Conservation (phyloP, 2,888 invertebrate genomes). For the Callimorpha dominula region DNA sequence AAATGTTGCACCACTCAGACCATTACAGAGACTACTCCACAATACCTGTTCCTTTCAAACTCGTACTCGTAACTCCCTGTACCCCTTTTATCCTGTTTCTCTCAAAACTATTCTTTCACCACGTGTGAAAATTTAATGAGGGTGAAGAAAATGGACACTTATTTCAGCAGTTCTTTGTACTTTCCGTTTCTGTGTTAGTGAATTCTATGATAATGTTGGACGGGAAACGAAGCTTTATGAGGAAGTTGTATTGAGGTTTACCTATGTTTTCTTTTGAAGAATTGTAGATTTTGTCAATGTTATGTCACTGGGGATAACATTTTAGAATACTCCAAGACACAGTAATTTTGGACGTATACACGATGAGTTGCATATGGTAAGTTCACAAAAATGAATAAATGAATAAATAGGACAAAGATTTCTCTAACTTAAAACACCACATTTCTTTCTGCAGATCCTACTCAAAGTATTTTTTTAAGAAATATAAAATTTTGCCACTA, state of each 20-base stretch:
- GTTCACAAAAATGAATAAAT: not conserved
- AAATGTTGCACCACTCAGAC: conserved; percentile 11
- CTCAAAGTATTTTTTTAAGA: too few relatives aligned
- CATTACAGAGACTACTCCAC: conserved; percentile 44
- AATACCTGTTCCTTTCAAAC: conserved; percentile 50
- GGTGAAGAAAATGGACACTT: conserved; percentile 53
- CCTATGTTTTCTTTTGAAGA: not conserved
- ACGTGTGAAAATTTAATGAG: conserved; percentile 64
- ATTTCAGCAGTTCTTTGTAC: conserved; percentile 31
- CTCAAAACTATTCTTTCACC: conserved; percentile 50
- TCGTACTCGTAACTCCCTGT: conserved; percentile 57
- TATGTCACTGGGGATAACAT: not conserved
- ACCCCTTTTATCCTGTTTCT: conserved; percentile 17
- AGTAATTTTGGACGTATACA: too few relatives aligned
- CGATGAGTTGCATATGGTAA: not conserved
- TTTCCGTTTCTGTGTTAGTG: conserved; percentile 13
- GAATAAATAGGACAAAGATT: not conserved
- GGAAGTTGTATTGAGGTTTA: not conserved
- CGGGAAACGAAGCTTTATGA: not conserved
- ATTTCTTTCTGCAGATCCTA: too few relatives aligned
- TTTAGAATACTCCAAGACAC: too few relatives aligned
- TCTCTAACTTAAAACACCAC: too few relatives aligned
- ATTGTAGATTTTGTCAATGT: not conserved
- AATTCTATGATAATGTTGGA: conserved; percentile 1
- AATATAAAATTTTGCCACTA: too few relatives aligned